These are phyloP conservation scores for Amniataba percoides DNA, from an alignment of 2,797 vertebrate genomes.

Conservation along the genomic window DNA sequence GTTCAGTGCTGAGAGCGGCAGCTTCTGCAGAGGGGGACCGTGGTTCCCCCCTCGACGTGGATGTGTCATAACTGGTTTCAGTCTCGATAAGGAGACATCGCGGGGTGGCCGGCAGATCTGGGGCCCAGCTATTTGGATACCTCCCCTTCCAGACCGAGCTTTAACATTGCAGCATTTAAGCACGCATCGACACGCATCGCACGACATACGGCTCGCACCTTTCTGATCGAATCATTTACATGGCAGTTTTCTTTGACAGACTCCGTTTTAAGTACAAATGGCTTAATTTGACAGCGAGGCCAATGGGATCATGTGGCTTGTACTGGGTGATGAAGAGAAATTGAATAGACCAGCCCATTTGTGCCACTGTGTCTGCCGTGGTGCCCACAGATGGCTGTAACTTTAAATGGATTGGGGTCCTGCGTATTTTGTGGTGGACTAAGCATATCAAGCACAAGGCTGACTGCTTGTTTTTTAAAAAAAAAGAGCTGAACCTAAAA, in stretches of 20 bases:
- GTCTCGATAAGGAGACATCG: slow-evolving; percentile 49
- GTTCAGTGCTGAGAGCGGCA: slow-evolving; percentile 53
- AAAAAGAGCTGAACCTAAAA: slow-evolving; percentile 27
- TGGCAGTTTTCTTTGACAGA: slow-evolving; percentile 42
- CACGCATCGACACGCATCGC: no score
- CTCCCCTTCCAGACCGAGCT: slow-evolving; percentile 21
- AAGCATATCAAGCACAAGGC: slow-evolving; percentile 38
- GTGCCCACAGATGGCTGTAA: slow-evolving; percentile 7
- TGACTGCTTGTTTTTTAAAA: slow-evolving; percentile 16
- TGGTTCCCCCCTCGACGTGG: slow-evolving; percentile 18
- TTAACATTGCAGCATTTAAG: slow-evolving; percentile 47
- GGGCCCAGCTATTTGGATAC: slow-evolving; percentile 58
- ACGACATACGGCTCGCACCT: slow-evolving; percentile 25
- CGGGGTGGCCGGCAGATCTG: slow-evolving; percentile 50
- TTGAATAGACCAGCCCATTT: slow-evolving; percentile 43
- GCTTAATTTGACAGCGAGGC: slow-evolving; percentile 54
- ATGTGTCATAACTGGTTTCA: slow-evolving; percentile 66
- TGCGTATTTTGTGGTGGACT: slow-evolving; percentile 9
- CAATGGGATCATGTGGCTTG: slow-evolving; percentile 22
- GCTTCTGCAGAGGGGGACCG: slow-evolving; percentile 39
- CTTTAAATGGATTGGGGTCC: slow-evolving; percentile 18
- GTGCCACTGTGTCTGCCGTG: slow-evolving; percentile 7
- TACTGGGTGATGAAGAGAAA: slow-evolving; percentile 45
- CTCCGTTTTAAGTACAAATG: slow-evolving; percentile 51
- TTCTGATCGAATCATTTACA: slow-evolving; percentile 56